Conservation (phyloP, 1,140 invertebrate genomes). For the Eurosta solidaginis region DNA sequence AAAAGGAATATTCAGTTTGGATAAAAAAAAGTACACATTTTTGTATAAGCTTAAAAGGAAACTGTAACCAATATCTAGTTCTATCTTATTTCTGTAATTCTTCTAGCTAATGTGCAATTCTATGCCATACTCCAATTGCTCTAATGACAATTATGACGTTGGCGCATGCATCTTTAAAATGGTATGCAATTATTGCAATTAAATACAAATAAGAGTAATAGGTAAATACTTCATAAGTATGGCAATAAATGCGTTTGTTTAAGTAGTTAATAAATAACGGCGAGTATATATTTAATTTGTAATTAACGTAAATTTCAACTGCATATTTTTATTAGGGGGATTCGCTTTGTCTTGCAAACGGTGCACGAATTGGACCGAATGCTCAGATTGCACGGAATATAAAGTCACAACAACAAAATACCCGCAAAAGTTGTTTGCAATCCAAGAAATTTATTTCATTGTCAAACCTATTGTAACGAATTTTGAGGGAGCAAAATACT, state of each 20-base stretch:
- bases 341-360: too few relatives aligned
- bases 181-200: slow-evolving; percentile 4
- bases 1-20: background rate
- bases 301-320: background rate
- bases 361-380: too few relatives aligned
- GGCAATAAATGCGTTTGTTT: background rate
- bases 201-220: background rate
- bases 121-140: background rate
- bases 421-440: too few relatives aligned
- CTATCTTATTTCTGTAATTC: too few relatives aligned
- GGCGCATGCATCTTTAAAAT: background rate
- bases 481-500: too few relatives aligned
- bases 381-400: too few relatives aligned
- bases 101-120: background rate
- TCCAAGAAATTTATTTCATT: too few relatives aligned
- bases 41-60: too few relatives aligned
- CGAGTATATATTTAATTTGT: background rate
- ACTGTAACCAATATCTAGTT: too few relatives aligned
- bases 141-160: background rate
- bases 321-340: too few relatives aligned
- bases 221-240: background rate
- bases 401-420: too few relatives aligned
- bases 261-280: background rate
- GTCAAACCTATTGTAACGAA: too few relatives aligned
- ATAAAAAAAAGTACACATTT: background rate